phyloP scores from a whole-genome alignment of 2,888 invertebrate genomes.

The Aphrophora alni region DNA sequence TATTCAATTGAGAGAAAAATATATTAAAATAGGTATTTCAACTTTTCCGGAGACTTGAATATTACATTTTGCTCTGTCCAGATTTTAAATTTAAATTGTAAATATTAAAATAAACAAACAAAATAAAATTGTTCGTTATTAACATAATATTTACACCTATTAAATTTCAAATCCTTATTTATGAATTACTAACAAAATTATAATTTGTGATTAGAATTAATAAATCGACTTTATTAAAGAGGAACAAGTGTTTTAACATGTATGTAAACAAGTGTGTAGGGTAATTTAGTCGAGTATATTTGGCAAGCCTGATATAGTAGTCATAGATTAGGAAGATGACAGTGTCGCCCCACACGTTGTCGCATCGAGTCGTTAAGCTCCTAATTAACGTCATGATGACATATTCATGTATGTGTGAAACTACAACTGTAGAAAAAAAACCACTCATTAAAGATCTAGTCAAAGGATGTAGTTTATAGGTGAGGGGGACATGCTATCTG shows the following conservation, averaged over 20 bases:
- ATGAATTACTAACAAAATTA: too few relatives aligned
- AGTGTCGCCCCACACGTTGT: conserved; percentile 28
- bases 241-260: background rate
- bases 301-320: background rate
- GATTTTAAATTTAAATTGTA: too few relatives aligned
- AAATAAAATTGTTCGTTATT: too few relatives aligned
- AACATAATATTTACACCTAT: too few relatives aligned
- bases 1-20: too few relatives aligned
- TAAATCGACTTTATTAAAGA: too few relatives aligned
- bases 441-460: background rate
- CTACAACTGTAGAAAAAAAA: conserved; percentile 3
- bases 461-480: background rate
- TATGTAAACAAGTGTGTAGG: background rate
- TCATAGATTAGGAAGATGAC: conserved; percentile 2
- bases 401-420: conserved; percentile 40
- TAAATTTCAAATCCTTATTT: too few relatives aligned
- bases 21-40: too few relatives aligned
- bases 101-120: too few relatives aligned
- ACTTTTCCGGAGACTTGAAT: too few relatives aligned
- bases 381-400: conserved; percentile 39
- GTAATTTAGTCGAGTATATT: background rate
- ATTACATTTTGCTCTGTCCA: too few relatives aligned
- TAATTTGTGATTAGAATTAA: too few relatives aligned
- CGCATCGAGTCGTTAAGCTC: conserved; percentile 22
- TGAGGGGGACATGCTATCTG: background rate